phyloP scores from a whole-genome alignment of 2,113 vertebrate genomes.

The Gila orcuttii region DNA sequence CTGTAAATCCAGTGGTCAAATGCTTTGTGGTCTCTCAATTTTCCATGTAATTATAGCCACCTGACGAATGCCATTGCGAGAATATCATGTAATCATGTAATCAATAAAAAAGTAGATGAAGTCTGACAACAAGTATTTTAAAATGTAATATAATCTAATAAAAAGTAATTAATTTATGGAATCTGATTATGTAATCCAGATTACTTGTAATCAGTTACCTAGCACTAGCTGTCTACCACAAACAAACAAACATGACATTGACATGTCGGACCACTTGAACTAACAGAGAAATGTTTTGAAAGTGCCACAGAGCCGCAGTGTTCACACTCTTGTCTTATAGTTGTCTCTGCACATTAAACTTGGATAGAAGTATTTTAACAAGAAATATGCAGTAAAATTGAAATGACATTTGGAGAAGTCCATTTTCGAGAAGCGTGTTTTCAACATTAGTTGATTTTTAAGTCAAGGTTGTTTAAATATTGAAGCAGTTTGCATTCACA shows the following conservation, averaged over 20 bases:
- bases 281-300: neutral
- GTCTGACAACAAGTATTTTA: no score
- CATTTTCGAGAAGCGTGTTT: no score
- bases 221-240: neutral
- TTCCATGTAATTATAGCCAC: no score
- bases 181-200: no score
- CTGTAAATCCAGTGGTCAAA: no score
- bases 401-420: neutral
- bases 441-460: neutral
- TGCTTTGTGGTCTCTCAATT: no score
- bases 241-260: neutral
- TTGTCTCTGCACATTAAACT: constrained; percentile 6
- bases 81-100: no score
- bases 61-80: no score
- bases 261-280: neutral
- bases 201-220: no score
- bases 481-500: neutral
- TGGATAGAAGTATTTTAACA: neutral
- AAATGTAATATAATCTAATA: no score
- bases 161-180: no score
- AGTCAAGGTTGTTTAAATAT: neutral
- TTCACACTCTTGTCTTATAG: neutral
- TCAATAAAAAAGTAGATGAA: no score
- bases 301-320: neutral
- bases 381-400: neutral